Evolutionary conservation across 2,113 vertebrate genomes (phyloP), one percentile per base, ranked within the genome.

Genomic region (Hippocampus guttulatus): DNA sequence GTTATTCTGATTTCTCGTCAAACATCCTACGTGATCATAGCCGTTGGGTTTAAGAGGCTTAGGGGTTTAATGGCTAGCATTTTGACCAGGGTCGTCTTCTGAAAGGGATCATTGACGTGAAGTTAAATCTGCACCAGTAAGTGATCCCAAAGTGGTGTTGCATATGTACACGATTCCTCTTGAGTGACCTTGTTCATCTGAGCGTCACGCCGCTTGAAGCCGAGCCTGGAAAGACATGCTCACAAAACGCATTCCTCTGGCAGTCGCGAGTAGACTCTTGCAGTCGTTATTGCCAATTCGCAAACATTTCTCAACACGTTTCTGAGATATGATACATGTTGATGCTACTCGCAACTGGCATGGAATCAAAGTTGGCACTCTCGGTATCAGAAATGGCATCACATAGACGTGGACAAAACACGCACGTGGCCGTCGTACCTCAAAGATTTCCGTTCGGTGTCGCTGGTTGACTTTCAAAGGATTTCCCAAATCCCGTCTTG

Each of bases 281-380:
- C 81, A 81, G 70, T 84, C 87, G 74, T 85, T 90, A 79, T 81
- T 81, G 79, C 67, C 61, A 77, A 79, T 83, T 88, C 81, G 78
- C 72, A 62, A 72, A 74, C 81, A 81, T 80, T 83, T 80, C 74
- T 82, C 67, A 73, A 74, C 65, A 70, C 18, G 73, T 71, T 71
- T 75, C 18, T 58, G 71, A 76, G 74, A 67, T 63, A 81, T 70
- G 0, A 47, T 58, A 64, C 47, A 16, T 55, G 8, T 68, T 40
- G 49, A 77, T 74, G 33, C 64, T 63, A n/a, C 57, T 64, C 64
- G 68, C 63, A 69, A 5, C 64, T 21, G 68, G 66, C 67, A 64
- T 54, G 41, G 64, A 52, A 15, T 5, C 8, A 55, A 9, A 10
- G 15, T 33, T n/a, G n/a, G 51, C 12, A 2, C 33, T 33, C 16